phyloP scores from a whole-genome alignment of 2,113 vertebrate genomes.

The Hemibagrus wyckioides region DNA sequence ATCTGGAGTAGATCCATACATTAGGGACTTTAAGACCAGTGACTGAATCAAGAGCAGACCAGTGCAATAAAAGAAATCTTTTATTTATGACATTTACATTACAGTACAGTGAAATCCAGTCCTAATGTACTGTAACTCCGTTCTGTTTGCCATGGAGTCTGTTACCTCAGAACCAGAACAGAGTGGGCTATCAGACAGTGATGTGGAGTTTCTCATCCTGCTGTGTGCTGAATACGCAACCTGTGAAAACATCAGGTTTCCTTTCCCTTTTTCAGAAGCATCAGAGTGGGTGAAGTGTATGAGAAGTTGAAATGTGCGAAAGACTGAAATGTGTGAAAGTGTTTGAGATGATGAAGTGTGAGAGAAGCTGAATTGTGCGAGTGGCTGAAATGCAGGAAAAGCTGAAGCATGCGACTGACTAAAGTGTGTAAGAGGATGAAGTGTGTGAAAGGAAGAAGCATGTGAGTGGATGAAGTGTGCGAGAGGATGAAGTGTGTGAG shows the following conservation, averaged over 20 bases:
- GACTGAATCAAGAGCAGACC: neutral
- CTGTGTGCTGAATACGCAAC: neutral
- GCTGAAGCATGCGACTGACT: no score
- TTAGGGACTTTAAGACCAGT: neutral
- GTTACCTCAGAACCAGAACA: neutral
- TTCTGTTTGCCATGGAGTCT: neutral
- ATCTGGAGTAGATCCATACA: neutral
- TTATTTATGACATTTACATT: slow-evolving; percentile 11
- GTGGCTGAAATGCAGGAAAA: no score
- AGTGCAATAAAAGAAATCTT: neutral
- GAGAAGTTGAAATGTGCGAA: neutral
- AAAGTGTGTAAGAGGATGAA: no score
- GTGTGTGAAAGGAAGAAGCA: no score
- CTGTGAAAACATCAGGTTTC: neutral
- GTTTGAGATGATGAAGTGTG: no score
- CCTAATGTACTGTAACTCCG: neutral
- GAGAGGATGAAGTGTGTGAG: no score
- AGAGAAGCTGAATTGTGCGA: no score
- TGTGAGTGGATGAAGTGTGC: no score
- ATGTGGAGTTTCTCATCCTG: neutral
- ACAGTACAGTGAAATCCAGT: neutral
- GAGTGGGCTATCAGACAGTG: neutral
- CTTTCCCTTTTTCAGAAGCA: neutral
- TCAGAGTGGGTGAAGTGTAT: neutral
- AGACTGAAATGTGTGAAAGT: no score